Evolutionary conservation across 64 coral and sea anemone genomes (phyloP).

Genomic region (Exaiptasia diaphana): DNA sequence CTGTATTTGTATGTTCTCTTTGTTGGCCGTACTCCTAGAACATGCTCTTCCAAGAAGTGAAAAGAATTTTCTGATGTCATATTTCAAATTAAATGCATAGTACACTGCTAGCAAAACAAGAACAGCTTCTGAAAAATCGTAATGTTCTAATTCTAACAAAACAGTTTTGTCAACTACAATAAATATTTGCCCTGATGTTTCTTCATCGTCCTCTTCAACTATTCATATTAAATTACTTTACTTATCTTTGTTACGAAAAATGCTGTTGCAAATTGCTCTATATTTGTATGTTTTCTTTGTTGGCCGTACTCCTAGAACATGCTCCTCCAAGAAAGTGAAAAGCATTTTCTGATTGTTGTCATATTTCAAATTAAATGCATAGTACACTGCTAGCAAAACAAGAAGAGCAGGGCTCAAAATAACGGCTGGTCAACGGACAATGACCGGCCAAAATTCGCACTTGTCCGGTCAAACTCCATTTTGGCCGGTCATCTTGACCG

Average conservation of each 20-base stretch:
- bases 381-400: neutral
- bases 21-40: neutral
- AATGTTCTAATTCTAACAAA: no score
- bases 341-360: neutral
- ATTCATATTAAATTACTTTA: no score
- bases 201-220: no score
- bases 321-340: neutral
- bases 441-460: no score
- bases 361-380: conserved; percentile 4
- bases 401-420: neutral
- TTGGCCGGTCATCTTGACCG: no score
- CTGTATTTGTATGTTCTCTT: neutral
- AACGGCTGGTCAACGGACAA: no score
- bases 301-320: conserved; percentile 10
- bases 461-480: no score
- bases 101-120: neutral
- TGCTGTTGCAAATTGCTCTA: neutral
- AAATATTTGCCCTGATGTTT: no score
- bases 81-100: neutral
- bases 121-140: no score
- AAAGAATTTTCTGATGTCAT: neutral
- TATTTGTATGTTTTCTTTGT: neutral
- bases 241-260: neutral
- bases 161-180: no score
- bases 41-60: conserved; percentile 18